phyloP scores from a whole-genome alignment of 1,140 invertebrate genomes.

The Nomia melanderi region DNA sequence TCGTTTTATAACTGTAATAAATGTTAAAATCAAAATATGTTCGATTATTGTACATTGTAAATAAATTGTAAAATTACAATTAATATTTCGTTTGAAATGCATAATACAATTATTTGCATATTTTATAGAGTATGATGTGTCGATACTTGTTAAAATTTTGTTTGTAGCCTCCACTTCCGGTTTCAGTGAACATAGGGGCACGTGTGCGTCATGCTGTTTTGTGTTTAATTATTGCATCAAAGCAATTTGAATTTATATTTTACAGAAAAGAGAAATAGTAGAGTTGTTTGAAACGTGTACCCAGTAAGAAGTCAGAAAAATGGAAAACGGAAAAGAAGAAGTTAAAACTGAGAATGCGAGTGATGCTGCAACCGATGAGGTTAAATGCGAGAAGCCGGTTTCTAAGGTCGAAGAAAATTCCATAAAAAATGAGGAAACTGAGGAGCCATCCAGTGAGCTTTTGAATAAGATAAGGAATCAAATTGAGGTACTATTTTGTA shows the following conservation, averaged over 20 bases:
- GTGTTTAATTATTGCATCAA: not conserved
- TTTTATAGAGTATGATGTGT: not conserved
- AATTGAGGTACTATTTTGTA: constrained; percentile 70
- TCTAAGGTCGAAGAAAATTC: constrained; percentile 37
- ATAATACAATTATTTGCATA: not conserved
- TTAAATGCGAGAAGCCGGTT: constrained; percentile 51
- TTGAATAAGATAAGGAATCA: constrained; percentile 73
- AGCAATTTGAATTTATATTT: not conserved
- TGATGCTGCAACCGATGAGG: constrained; percentile 29
- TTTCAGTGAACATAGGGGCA: not conserved
- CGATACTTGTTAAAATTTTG: not conserved
- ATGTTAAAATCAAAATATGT: not conserved
- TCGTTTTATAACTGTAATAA: not conserved
- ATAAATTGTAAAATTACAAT: not conserved
- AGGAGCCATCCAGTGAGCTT: constrained; percentile 61
- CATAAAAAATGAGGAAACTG: not conserved
- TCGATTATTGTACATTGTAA: not conserved
- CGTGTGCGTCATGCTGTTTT: constrained; percentile 24
- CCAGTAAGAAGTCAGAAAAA: not conserved
- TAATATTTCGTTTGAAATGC: not conserved
- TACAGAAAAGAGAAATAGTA: not conserved
- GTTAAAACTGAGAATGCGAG: constrained; percentile 25
- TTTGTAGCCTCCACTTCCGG: constrained; percentile 18
- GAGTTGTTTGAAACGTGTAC: not conserved
- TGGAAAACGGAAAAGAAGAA: constrained; percentile 61